These are phyloP conservation scores for Drosophila ezoana DNA, from an alignment of 2,888 invertebrate genomes.

Conservation along the genomic window DNA sequence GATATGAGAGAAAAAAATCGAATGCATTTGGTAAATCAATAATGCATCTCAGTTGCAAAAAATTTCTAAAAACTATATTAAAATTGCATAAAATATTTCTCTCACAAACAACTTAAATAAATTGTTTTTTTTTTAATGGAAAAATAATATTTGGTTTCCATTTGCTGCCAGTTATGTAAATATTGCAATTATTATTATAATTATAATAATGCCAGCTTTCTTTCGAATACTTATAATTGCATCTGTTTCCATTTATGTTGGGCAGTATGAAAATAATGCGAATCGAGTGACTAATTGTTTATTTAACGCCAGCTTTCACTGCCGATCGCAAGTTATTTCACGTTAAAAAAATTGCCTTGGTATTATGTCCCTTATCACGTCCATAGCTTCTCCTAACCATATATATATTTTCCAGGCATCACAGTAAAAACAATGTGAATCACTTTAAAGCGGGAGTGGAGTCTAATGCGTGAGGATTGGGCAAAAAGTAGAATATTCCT, in stretches of 20 bases:
- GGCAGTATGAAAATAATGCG: constrained; percentile 18
- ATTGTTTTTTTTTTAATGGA: too few species aligned
- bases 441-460: constrained; percentile 1
- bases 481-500: too few species aligned
- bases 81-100: too few species aligned
- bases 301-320: constrained; percentile 46
- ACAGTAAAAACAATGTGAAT: constrained; percentile 11
- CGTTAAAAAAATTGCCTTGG: constrained; percentile 10
- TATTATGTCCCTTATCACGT: constrained; percentile 46
- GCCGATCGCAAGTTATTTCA: constrained; percentile 18
- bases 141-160: too few species aligned
- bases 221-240: constrained; percentile 20
- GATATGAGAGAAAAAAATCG: constrained; percentile 15
- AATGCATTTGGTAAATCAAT: constrained; percentile 46
- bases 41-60: constrained; percentile 19
- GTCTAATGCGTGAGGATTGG: background rate
- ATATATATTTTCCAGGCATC: background rate
- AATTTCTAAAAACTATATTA: too few species aligned
- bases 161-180: too few species aligned
- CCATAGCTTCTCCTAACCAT: constrained; percentile 7
- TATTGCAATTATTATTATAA: too few species aligned
- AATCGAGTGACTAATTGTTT: constrained; percentile 34
- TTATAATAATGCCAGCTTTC: constrained; percentile 13
- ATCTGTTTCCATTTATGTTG: constrained; percentile 28
- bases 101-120: background rate